Evolutionary conservation across 1,140 invertebrate genomes (phyloP).

Genomic region (Listronotus oregonensis): DNA sequence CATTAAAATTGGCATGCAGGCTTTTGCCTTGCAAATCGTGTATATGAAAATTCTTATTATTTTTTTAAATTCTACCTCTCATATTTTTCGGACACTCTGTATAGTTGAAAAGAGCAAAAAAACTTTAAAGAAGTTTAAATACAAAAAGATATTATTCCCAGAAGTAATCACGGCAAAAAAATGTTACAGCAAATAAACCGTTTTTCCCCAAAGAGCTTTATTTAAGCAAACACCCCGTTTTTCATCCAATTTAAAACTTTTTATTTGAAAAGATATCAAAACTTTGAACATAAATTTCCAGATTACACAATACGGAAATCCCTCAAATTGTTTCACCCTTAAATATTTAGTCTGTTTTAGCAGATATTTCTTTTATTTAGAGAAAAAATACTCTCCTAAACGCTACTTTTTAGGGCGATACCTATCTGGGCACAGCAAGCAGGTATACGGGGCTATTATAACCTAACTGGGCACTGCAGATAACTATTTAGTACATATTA

Average conservation of each 20-base stretch:
- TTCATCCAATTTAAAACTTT: conserved; percentile 11
- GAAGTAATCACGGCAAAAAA: background rate
- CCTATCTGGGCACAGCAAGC: too few species aligned
- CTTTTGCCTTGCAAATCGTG: too few species aligned
- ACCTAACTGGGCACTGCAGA: too few species aligned
- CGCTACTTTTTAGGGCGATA: too few species aligned
- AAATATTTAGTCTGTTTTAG: conserved; percentile 8
- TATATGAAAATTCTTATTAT: too few species aligned
- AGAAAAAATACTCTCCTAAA: too few species aligned
- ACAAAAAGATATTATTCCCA: background rate
- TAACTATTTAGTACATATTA: too few species aligned
- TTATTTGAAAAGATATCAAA: conserved; percentile 16
- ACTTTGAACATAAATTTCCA: conserved; percentile 4
- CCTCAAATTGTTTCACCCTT: conserved; percentile 13
- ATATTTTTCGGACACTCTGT: too few species aligned
- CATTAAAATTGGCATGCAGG: too few species aligned
- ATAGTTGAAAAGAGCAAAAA: background rate
- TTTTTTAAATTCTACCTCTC: too few species aligned
- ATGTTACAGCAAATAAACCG: conserved; percentile 5
- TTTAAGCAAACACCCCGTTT: conserved; percentile 7
- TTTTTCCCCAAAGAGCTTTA: conserved; percentile 4
- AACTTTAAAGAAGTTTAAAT: background rate
- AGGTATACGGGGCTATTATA: too few species aligned
- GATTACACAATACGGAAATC: conserved; percentile 7
- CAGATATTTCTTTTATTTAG: background rate